These are phyloP conservation scores for Gymnopithys bicolor DNA, from an alignment of 2,797 vertebrate species.

Conservation along the genomic window DNA sequence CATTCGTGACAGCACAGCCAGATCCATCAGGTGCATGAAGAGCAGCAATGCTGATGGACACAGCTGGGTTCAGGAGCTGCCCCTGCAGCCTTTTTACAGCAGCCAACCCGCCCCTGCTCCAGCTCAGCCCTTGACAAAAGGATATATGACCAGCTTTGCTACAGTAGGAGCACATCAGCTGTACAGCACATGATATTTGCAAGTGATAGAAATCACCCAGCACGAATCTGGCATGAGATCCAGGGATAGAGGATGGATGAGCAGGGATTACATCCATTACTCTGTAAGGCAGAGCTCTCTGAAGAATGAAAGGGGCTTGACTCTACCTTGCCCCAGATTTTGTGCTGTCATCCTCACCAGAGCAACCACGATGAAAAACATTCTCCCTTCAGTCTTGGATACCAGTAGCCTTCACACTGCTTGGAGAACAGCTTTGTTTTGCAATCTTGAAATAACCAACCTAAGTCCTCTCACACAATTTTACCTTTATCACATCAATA, in stretches of 20 bases:
- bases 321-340: neutral
- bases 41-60: neutral
- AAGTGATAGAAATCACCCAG: neutral
- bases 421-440: neutral
- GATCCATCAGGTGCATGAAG: constrained; percentile 1
- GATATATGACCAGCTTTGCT: neutral
- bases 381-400: neutral
- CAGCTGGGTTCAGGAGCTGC: constrained; percentile 11
- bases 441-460: neutral
- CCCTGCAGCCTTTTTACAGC: neutral
- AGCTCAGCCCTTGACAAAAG: constrained; percentile 7
- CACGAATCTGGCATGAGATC: neutral
- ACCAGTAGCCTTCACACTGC: neutral
- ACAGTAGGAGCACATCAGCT: constrained; percentile 28
- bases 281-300: neutral
- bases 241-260: neutral
- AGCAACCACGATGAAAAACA: neutral
- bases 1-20: neutral
- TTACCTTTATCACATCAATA: neutral
- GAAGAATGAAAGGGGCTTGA: neutral
- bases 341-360: neutral
- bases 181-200: neutral
- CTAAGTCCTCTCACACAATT: neutral
- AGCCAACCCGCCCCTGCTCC: neutral
- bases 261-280: neutral